Conservation (phyloP, 2,888 invertebrate genomes). For the Serrognathus titanus region DNA sequence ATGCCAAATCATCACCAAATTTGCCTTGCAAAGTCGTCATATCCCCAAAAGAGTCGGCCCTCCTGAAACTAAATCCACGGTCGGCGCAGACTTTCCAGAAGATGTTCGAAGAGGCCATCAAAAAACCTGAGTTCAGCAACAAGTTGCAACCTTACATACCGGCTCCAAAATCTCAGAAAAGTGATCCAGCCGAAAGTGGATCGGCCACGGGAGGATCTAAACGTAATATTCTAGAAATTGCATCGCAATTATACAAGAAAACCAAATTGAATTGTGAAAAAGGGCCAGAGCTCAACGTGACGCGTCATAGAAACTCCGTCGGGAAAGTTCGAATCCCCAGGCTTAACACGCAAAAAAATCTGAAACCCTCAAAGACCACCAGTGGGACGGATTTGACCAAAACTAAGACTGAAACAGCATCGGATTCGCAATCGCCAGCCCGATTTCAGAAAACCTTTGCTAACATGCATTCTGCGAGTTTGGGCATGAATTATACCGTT, state of each 20-base stretch:
- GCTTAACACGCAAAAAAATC: constrained; percentile 30
- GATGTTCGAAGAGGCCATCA: constrained; percentile 48
- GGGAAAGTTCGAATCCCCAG: constrained; percentile 39
- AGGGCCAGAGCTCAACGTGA: not conserved
- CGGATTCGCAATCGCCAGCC: constrained; percentile 2
- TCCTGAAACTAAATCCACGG: not conserved
- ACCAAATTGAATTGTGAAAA: constrained; percentile 37
- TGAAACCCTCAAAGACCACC: constrained; percentile 20
- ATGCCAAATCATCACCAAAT: too few species aligned
- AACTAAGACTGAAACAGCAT: not conserved
- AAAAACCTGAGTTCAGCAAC: constrained; percentile 21
- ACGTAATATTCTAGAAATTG: constrained; percentile 42
- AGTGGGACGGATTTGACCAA: not conserved
- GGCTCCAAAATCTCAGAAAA: not conserved
- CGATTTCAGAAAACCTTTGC: constrained; percentile 29
- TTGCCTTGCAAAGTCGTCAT: not conserved
- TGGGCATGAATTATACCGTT: constrained; percentile 46
- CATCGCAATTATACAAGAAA: constrained; percentile 43
- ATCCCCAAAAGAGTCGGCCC: constrained; percentile 7
- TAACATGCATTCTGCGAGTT: constrained; percentile 40
- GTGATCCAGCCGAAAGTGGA: not conserved
- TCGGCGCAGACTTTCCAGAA: constrained; percentile 43
- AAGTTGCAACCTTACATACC: constrained; percentile 7
- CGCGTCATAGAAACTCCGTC: not conserved
- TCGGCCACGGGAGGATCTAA: constrained; percentile 20